These are phyloP conservation scores for Didymodactylos carnosus DNA, from an alignment of 2,888 invertebrate genomes.

Conservation along the genomic window DNA sequence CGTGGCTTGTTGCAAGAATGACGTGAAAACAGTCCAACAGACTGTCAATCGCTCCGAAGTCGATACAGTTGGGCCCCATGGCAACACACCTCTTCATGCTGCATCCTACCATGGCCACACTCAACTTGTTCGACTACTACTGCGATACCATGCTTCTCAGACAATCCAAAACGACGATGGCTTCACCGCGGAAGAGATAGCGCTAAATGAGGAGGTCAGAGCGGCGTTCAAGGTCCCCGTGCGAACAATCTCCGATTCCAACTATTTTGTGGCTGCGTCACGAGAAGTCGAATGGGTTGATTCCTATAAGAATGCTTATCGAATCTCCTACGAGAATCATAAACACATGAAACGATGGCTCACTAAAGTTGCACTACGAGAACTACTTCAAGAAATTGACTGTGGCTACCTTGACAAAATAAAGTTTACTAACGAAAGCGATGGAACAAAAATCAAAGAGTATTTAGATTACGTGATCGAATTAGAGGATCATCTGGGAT, in stretches of 20 bases:
- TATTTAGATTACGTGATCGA: not conserved
- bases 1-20: not conserved
- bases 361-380: not conserved
- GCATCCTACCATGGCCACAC: not conserved
- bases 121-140: not conserved
- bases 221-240: not conserved
- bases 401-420: not conserved
- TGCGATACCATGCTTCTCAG: not conserved
- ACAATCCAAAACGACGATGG: not conserved
- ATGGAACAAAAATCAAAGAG: not conserved
- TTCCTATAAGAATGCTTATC: not conserved
- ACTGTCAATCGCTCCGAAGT: not conserved
- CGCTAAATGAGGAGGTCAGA: not conserved
- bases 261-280: not conserved
- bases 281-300: not conserved
- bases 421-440: not conserved
- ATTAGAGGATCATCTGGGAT: not conserved
- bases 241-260: not conserved
- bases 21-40: not conserved
- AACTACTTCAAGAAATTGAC: not conserved
- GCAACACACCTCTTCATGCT: not conserved
- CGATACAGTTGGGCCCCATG: not conserved
- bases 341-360: not conserved
- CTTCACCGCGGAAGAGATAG: not conserved
- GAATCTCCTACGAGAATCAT: not conserved